phyloP scores from a whole-genome alignment of 2,888 invertebrate species.

The Sarcophaga variegata region DNA sequence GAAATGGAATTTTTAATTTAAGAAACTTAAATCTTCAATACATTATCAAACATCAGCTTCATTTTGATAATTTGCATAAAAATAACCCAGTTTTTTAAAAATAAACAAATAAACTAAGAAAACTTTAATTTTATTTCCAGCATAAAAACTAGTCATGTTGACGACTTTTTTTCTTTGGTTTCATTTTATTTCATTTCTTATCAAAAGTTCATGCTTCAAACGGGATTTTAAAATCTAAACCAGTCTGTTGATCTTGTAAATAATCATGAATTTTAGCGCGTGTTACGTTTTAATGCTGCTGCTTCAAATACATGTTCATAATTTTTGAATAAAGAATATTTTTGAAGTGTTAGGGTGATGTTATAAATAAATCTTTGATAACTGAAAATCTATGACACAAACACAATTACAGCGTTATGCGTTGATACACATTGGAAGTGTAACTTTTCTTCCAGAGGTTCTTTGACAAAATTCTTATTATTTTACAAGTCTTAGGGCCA shows the following conservation, averaged over 20 bases:
- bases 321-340: neutral
- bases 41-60: neutral
- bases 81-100: conserved; percentile 3
- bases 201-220: conserved; percentile 1
- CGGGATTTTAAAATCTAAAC: conserved; percentile 2
- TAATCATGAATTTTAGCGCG: conserved; percentile 2
- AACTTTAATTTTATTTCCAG: neutral
- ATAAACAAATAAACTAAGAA: neutral
- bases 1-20: neutral
- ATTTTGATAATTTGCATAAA: conserved; percentile 50
- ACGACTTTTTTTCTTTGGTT: neutral
- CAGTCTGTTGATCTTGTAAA: conserved; percentile 11
- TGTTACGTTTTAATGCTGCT: neutral
- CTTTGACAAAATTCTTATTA: no score
- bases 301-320: neutral
- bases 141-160: conserved; percentile 42
- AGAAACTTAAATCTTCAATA: neutral
- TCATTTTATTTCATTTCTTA: conserved; percentile 1
- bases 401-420: conserved; percentile 6
- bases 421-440: neutral
- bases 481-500: no score
- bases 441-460: no score
- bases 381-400: neutral
- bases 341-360: no score
- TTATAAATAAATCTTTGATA: neutral